Evolutionary conservation across 2,113 vertebrate genomes (phyloP), one percentile per base, ranked within the genome.

Genomic region (Trinectes maculatus): DNA sequence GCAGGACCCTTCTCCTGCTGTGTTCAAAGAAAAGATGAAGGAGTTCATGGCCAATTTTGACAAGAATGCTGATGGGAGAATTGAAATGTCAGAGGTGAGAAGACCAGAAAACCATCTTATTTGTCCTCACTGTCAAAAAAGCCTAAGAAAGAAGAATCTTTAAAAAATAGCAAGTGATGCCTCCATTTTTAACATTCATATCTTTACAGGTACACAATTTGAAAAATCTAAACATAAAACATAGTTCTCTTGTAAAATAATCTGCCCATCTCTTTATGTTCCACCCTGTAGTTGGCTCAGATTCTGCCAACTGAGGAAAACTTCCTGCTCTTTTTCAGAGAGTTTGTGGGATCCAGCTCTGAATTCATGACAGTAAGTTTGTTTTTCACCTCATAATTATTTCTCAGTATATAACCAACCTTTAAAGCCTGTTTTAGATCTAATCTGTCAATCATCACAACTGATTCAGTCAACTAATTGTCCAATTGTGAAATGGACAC

Each of bases 301-400:
- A 95, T 99, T 90, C 92, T 99, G 57, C 97, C 97, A 1, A 96
- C 97, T 0, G 97, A 99, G 71, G 96, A 99, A 91, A 98, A 97
- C 87, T 99, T 99, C 82, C 93, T 99, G 49, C 91, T 99, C 46
- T 98, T 94, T 88, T 99, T 99, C 91, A 91, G 97, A 65, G 95
- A 98, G 83, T 96, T 96, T 12, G 95, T 98, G 59, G 92, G 96
- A 65, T 98, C 97, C 92, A 99, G 96, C 34, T 55, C 90, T 0
- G 95, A 98, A 79, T 99, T 99, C 65, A 99, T 99, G 97, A 91
- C 95, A 89, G 97, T 99, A 89, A 94, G 88, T 89, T 33, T 67
- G 22, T 58, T 9, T 52, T 19, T 61, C 25, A 60, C 49, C 34
- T 40, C 22, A 21, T n/a, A n/a, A n/a, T n/a, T n/a, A n/a, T n/a